Conservation (phyloP, 2,113 vertebrate genomes). For the Pelecanus crispus region DNA sequence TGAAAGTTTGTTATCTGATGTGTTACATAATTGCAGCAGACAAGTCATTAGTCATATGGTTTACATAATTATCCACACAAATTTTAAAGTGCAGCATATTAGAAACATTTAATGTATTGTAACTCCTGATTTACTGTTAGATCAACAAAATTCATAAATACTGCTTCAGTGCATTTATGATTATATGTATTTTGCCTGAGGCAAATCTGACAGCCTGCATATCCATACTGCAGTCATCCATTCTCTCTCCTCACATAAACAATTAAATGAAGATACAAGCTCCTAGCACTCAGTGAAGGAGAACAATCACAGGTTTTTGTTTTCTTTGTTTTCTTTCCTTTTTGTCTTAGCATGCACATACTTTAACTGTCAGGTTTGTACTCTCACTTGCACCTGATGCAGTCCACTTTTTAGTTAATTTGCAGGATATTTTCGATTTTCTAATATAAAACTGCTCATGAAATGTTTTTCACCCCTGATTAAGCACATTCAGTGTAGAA, state of each 20-base stretch:
- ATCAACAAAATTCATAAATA: not conserved
- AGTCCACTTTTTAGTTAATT: not conserved
- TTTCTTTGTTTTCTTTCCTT: not conserved
- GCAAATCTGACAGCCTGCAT: not conserved
- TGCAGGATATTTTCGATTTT: not conserved
- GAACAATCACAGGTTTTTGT: not conserved
- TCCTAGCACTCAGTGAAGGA: not conserved
- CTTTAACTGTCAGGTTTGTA: not conserved
- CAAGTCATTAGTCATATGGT: slow-evolving; percentile 31
- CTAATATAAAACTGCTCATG: not conserved
- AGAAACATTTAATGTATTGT: not conserved
- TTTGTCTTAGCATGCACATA: not conserved
- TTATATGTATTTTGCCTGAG: not conserved
- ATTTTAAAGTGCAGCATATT: not conserved
- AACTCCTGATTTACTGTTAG: slow-evolving; percentile 21
- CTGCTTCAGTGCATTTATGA: slow-evolving; percentile 10
- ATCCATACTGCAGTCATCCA: not conserved
- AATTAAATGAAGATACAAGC: not conserved
- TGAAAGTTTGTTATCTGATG: not conserved
- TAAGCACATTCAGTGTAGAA: not conserved
- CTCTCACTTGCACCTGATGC: not conserved
- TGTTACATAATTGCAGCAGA: slow-evolving; percentile 28
- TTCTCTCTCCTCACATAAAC: not conserved
- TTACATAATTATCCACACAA: slow-evolving; percentile 20
- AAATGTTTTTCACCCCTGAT: slow-evolving; percentile 24